Evolutionary conservation across 1,140 invertebrate species (phyloP).

Genomic region (Drosophila ficusphila): DNA sequence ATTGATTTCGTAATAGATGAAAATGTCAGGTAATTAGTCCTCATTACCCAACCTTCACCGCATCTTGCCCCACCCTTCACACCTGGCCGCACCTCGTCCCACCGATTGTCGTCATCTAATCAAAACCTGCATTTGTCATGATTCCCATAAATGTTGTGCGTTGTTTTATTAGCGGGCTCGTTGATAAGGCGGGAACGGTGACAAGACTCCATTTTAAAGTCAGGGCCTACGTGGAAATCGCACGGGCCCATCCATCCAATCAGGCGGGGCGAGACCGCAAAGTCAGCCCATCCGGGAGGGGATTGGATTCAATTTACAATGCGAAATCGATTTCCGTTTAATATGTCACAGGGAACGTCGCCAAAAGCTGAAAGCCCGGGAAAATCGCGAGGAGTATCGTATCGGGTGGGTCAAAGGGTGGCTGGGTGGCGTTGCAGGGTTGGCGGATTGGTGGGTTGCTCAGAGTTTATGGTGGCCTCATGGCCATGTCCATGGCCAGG

Average conservation of each 20-base stretch:
- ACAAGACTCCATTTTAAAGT: conserved; percentile 51
- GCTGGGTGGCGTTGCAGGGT: not conserved
- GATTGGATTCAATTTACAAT: conserved; percentile 69
- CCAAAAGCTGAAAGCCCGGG: conserved; percentile 42
- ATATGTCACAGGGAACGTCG: conserved; percentile 56
- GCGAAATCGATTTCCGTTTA: conserved; percentile 77
- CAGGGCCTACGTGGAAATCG: conserved; percentile 1
- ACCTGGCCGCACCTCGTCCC: conserved; percentile 8
- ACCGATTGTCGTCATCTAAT: conserved; percentile 36
- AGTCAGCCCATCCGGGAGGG: conserved; percentile 29
- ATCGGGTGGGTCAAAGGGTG: not conserved
- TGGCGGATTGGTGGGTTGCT: not conserved
- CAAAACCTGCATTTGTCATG: conserved; percentile 50
- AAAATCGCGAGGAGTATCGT: conserved; percentile 22
- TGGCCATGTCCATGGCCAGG: conserved; percentile 37
- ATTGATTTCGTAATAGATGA: conserved; percentile 17
- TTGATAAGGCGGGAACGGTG: conserved; percentile 35
- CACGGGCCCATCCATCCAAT: not conserved
- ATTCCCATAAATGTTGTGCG: conserved; percentile 46
- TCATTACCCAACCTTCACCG: conserved; percentile 16
- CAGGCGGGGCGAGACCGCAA: conserved; percentile 22
- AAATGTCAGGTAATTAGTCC: conserved; percentile 21
- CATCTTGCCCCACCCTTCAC: not conserved
- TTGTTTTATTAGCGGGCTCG: conserved; percentile 38
- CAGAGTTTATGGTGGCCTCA: too few species aligned